Conservation (phyloP, 2,888 invertebrate species). For the Clusia tigrina region DNA sequence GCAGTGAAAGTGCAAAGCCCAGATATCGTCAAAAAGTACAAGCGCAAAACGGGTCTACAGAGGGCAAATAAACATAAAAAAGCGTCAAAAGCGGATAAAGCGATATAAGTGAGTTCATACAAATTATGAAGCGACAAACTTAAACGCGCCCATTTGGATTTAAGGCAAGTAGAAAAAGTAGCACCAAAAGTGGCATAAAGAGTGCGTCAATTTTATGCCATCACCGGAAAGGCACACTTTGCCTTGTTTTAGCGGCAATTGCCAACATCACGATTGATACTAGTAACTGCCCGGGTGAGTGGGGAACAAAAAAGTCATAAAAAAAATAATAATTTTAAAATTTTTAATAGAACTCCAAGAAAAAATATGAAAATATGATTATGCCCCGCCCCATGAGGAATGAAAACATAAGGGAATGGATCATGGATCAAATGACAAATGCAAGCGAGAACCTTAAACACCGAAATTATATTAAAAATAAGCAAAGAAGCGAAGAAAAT, state of each 20-base stretch:
- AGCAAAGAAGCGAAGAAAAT: background rate
- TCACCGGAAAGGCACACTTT: no score
- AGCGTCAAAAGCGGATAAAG: background rate
- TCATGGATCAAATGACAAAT: no score
- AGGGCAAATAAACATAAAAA: constrained; percentile 4
- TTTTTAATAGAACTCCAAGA: constrained; percentile 21
- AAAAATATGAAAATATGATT: background rate
- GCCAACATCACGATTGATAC: no score
- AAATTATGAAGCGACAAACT: constrained; percentile 9
- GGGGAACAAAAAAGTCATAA: no score
- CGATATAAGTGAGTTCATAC: no score
- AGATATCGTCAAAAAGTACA: constrained; percentile 43
- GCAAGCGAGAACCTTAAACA: background rate
- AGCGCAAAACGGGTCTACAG: no score
- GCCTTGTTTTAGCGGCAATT: no score
- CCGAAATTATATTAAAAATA: background rate
- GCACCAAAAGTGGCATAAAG: background rate
- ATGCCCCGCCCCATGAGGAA: background rate
- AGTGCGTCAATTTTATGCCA: constrained; percentile 28
- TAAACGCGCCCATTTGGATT: constrained; percentile 20
- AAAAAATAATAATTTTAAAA: constrained; percentile 23
- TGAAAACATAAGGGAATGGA: no score
- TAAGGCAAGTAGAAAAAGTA: constrained; percentile 9
- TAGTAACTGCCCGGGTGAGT: no score
- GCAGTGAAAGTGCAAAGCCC: no score